A percentile compares a stretch with the other conserved stretches of the same genome.
Conservation (phyloP, 1,140 invertebrate species). For the Bombus superbus region DNA sequence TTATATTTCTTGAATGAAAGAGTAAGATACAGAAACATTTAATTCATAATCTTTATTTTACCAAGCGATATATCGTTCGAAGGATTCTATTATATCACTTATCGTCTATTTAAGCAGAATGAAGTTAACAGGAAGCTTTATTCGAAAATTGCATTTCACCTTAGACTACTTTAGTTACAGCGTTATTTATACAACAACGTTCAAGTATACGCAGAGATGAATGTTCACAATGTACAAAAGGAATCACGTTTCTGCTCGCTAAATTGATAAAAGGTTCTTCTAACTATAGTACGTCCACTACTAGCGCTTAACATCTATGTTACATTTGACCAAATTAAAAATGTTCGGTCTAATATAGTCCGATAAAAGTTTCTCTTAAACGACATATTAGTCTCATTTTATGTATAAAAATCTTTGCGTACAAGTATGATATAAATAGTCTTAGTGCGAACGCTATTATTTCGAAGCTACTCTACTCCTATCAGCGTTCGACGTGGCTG, state of each 20-base stretch:
- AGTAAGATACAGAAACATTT: background rate
- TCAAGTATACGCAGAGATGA: background rate
- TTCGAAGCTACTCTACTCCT: no score
- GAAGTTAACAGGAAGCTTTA: background rate
- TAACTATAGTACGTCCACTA: background rate
- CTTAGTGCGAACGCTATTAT: no score
- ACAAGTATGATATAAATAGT: background rate
- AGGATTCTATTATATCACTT: background rate
- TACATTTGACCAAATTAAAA: background rate
- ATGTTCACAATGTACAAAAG: background rate
- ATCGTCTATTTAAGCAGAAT: background rate
- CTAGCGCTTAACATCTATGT: background rate
- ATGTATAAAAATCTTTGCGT: background rate
- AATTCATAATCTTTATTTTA: background rate
- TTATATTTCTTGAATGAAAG: background rate
- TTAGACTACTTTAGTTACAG: slow-evolving; percentile 8
- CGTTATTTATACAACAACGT: background rate
- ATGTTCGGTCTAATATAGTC: background rate
- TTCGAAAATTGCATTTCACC: background rate
- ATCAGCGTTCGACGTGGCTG: background rate
- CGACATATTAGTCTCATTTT: background rate
- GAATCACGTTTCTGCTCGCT: background rate
- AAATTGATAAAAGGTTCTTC: background rate
- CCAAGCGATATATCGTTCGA: background rate
- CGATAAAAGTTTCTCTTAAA: background rate